These are phyloP conservation scores for Charaxes varanes DNA, from an alignment of 1,140 invertebrate genomes.

Conservation along the genomic window DNA sequence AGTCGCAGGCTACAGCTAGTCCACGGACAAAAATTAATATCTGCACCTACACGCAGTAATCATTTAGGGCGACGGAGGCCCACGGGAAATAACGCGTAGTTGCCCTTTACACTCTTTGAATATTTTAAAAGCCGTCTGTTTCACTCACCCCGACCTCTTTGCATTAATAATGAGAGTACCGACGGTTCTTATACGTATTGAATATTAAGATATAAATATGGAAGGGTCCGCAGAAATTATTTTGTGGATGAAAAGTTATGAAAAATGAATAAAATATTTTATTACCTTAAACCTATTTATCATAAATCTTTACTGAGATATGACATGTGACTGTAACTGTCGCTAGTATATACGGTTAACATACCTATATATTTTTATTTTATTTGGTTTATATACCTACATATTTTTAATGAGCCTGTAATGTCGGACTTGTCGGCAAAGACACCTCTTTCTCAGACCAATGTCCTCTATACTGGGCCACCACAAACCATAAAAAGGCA, in stretches of 20 bases:
- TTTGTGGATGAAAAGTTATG: constrained; percentile 9
- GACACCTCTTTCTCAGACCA: no score
- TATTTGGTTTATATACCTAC: no score
- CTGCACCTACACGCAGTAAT: constrained; percentile 2
- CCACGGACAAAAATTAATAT: no score
- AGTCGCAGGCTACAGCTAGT: no score
- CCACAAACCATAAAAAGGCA: no score
- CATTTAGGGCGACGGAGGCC: constrained; percentile 25
- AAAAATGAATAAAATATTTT: constrained; percentile 13
- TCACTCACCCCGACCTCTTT: constrained; percentile 26
- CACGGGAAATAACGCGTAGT: constrained; percentile 56
- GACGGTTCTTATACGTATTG: constrained; percentile 19
- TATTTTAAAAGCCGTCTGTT: constrained; percentile 51
- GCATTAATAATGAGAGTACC: constrained; percentile 17
- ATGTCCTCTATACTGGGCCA: no score
- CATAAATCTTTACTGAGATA: no score
- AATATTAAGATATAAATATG: constrained; percentile 19
- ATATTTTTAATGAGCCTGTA: no score
- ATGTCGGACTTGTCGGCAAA: no score
- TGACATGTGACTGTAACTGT: neutral
- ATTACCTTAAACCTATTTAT: no score
- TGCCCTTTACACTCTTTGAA: constrained; percentile 70
- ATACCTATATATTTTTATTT: no score
- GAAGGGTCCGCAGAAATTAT: constrained; percentile 16
- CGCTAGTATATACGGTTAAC: neutral